Conservation (phyloP, 2,797 vertebrate species). For the Cercopithecus diana region DNA sequence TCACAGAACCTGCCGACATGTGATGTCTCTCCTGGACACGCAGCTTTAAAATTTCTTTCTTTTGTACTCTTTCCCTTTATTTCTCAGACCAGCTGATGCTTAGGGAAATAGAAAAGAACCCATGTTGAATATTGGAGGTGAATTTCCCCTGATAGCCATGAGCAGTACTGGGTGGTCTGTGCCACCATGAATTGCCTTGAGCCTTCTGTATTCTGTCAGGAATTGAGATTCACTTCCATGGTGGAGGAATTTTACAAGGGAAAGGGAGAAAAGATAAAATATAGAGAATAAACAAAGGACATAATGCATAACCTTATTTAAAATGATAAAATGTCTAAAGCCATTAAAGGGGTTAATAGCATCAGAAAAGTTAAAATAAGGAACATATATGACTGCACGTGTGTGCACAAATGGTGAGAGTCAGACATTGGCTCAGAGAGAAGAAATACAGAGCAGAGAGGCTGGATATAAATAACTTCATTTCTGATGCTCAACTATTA, state of each 20-base stretch:
- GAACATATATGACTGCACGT: accelerated
- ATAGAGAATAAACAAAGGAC: not conserved
- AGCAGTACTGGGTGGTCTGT: not conserved
- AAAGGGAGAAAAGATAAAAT: not conserved
- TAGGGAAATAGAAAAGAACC: too few relatives aligned
- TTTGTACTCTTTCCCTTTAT: too few relatives aligned
- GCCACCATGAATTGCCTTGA: not conserved
- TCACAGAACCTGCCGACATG: too few relatives aligned
- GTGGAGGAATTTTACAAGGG: not conserved
- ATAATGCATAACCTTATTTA: not conserved
- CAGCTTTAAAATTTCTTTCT: too few relatives aligned
- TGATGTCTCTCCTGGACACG: too few relatives aligned
- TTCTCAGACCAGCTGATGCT: too few relatives aligned
- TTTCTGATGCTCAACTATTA: not conserved
- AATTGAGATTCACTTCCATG: not conserved
- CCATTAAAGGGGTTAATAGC: not conserved
- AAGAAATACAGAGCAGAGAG: not conserved
- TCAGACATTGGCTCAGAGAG: not conserved
- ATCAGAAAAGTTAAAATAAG: not conserved
- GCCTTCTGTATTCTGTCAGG: not conserved
- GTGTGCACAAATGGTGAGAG: not conserved
- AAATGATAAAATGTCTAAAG: not conserved
- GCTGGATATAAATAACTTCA: not conserved
- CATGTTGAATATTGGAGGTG: too few relatives aligned
- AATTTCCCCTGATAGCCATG: not conserved